Percentiles rank a stretch among this genome's conserved stretches.
Evolutionary conservation across 2,888 invertebrate genomes (phyloP).

Genomic region (Chrysolina oricalcia): DNA sequence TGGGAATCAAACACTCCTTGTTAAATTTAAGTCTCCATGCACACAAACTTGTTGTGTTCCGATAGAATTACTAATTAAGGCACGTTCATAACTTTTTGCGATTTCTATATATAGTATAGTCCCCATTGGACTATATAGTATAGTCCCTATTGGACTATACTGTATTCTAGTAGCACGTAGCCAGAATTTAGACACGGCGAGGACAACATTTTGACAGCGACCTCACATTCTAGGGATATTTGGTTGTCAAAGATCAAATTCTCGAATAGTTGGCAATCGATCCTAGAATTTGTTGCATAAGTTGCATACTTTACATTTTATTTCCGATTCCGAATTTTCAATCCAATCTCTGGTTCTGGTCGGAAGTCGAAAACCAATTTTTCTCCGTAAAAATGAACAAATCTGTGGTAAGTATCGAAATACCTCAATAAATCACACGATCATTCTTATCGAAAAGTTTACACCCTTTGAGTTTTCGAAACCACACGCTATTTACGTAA

Average conservation of each 20-base stretch:
- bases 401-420: conserved; percentile 33
- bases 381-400: conserved; percentile 37
- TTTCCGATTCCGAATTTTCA: too few species aligned
- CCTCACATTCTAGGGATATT: conserved; percentile 9
- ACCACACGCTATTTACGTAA: conserved; percentile 16
- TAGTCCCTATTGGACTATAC: too few species aligned
- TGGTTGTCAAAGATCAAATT: background rate
- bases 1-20: too few species aligned
- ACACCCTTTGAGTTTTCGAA: background rate
- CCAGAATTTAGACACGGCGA: conserved; percentile 4
- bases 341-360: background rate
- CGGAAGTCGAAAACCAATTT: background rate
- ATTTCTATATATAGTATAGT: too few species aligned
- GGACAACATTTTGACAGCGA: background rate
- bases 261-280: conserved; percentile 11
- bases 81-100: too few species aligned
- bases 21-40: too few species aligned
- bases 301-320: background rate
- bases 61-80: too few species aligned
- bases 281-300: conserved; percentile 13
- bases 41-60: too few species aligned
- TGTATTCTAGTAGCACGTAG: too few species aligned
- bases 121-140: too few species aligned
- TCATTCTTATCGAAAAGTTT: too few species aligned
- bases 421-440: background rate